phyloP scores from a whole-genome alignment of 1,140 invertebrate species.

The Lerema accius region DNA sequence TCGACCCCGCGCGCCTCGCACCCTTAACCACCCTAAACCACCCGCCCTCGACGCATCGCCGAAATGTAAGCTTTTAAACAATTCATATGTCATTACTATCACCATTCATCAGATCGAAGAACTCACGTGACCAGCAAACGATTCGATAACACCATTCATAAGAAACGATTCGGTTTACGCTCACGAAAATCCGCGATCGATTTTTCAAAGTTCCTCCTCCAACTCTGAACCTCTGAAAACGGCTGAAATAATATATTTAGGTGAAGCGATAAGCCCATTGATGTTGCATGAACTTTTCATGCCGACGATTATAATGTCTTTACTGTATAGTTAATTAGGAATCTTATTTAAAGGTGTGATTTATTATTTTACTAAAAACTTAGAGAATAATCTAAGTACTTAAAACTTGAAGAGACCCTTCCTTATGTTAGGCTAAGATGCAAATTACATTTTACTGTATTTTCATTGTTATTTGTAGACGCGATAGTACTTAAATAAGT shows the following conservation, averaged over 20 bases:
- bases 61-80: slow-evolving; percentile 70
- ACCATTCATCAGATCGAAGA: slow-evolving; percentile 53
- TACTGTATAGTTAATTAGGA: too few species aligned
- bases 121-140: slow-evolving; percentile 45
- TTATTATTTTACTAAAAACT: too few species aligned
- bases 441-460: too few species aligned
- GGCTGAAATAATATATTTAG: neutral
- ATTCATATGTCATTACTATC: slow-evolving; percentile 72
- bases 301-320: too few species aligned
- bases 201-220: slow-evolving; percentile 12
- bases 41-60: slow-evolving; percentile 63
- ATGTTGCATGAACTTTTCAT: too few species aligned
- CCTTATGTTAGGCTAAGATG: too few species aligned
- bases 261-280: too few species aligned
- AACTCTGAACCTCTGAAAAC: neutral
- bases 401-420: too few species aligned
- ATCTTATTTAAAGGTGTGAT: too few species aligned
- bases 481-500: too few species aligned
- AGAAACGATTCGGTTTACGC: neutral
- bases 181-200: neutral
- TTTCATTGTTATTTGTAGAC: too few species aligned
- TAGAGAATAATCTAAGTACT: too few species aligned
- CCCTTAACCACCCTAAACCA: slow-evolving; percentile 44
- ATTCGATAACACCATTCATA: neutral
- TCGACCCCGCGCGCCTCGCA: slow-evolving; percentile 63